These are phyloP conservation scores for Lasius fuliginosus DNA, from an alignment of 2,888 invertebrate species.

Conservation along the genomic window DNA sequence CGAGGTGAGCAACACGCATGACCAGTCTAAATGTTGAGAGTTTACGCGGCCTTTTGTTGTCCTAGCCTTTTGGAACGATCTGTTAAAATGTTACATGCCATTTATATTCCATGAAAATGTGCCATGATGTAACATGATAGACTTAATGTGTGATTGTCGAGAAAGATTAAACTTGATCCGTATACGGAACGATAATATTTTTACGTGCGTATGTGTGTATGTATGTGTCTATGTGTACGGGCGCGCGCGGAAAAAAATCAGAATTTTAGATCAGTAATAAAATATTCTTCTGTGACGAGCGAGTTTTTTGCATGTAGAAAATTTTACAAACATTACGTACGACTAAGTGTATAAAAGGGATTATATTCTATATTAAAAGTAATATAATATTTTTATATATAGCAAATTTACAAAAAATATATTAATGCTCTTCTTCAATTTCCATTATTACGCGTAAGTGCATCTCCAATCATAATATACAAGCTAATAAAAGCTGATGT, in stretches of 20 bases:
- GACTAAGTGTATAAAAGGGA: background rate
- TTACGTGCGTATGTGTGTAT: background rate
- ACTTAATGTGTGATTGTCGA: conserved; percentile 28
- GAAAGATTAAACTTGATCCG: conserved; percentile 12
- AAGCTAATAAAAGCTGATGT: conserved; percentile 47
- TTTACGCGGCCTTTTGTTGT: conserved; percentile 34
- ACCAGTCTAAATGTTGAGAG: conserved; percentile 49
- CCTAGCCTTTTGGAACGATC: background rate
- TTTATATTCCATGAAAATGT: conserved; percentile 20
- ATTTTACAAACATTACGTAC: background rate
- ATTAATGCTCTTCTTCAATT: conserved; percentile 1
- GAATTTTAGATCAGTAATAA: conserved; percentile 5
- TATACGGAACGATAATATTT: background rate
- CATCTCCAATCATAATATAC: conserved; percentile 22
- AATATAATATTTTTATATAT: conserved; percentile 2
- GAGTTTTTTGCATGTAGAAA: background rate
- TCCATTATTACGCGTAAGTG: conserved; percentile 1
- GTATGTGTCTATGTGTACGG: too few species aligned
- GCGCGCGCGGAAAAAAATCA: background rate
- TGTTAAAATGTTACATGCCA: conserved; percentile 31
- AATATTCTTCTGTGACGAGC: background rate
- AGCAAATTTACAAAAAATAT: background rate
- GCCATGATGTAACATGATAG: background rate
- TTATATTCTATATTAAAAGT: conserved; percentile 11
- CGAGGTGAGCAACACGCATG: conserved; percentile 29